Evolutionary conservation across 1,140 invertebrate species (phyloP), one percentile per base, ranked within the genome.

Genomic region (Diabrotica undecimpunctata): DNA sequence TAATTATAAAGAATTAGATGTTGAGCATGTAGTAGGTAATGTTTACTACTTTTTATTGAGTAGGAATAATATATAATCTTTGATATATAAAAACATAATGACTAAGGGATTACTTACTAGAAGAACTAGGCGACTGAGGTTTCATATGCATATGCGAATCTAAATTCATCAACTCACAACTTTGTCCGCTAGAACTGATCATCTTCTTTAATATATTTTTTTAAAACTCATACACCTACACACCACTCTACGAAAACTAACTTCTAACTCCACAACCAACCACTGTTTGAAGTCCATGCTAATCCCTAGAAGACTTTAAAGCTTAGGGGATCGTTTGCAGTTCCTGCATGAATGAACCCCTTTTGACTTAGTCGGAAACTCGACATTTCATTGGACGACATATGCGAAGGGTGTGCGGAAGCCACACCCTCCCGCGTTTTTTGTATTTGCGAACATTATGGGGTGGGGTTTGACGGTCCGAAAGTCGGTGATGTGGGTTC

Each of bases 31-130:
- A n/a, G n/a, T n/a, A n/a, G n/a, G n/a, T n/a, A n/a, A n/a, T n/a
- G n/a, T n/a, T n/a, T n/a, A n/a, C n/a, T n/a, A n/a, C n/a, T n/a
- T n/a, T n/a, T n/a, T n/a, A n/a, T n/a, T n/a, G n/a, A n/a, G n/a
- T n/a, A n/a, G n/a, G n/a, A n/a, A n/a, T n/a, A n/a, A n/a, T n/a
- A n/a, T n/a, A n/a, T n/a, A n/a, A n/a, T n/a, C n/a, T n/a, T n/a
- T n/a, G n/a, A n/a, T n/a, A n/a, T n/a, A n/a, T n/a, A n/a, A n/a
- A n/a, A n/a, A n/a, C n/a, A n/a, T n/a, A n/a, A n/a, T n/a, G n/a
- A n/a, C n/a, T n/a, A n/a, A n/a, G n/a, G n/a, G 25, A 25, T 38
- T 7, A 65, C 69, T 70, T 68, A 70, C 69, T 70, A 50, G 69
- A 70, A 46, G 68, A 62, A 7, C 66, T 57, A 9, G 69, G 69